phyloP scores from a whole-genome alignment of 37 sponge, comb jelly and placozoan genomes.

The Corticium candelabrum region DNA sequence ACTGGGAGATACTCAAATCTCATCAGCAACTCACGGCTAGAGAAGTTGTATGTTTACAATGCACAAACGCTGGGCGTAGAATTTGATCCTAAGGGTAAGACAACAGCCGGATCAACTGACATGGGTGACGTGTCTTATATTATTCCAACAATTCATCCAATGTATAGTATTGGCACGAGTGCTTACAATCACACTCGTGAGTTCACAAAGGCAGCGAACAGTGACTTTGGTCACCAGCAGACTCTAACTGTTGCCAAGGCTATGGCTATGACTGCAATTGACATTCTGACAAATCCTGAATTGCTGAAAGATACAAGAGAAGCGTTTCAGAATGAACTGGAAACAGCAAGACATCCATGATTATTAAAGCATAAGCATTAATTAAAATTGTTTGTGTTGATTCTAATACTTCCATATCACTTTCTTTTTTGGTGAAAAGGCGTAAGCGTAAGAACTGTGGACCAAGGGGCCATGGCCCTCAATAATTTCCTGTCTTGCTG shows the following conservation, averaged over 20 bases:
- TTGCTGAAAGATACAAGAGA: not conserved
- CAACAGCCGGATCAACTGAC: constrained; percentile 60
- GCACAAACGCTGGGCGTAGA: constrained; percentile 16
- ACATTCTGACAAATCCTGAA: constrained; percentile 41
- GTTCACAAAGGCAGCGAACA: constrained; percentile 48
- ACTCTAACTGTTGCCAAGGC: constrained; percentile 60
- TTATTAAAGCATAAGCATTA: too few species aligned
- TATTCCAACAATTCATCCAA: constrained; percentile 77
- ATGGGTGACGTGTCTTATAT: constrained; percentile 83
- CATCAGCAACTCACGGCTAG: constrained; percentile 32
- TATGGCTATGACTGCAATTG: constrained; percentile 63
- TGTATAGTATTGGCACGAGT: constrained; percentile 43
- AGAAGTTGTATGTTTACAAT: constrained; percentile 30
- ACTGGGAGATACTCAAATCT: constrained; percentile 26
- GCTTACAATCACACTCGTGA: constrained; percentile 60
- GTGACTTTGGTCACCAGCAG: constrained; percentile 25
- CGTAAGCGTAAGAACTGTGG: too few species aligned
- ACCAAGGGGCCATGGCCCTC: too few species aligned
- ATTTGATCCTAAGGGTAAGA: too few species aligned
- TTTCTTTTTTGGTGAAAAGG: too few species aligned
- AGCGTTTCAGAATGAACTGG: not conserved
- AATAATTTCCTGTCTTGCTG: too few species aligned
- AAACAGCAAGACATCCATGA: too few species aligned
- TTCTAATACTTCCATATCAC: too few species aligned
- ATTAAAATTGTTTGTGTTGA: too few species aligned